Evolutionary conservation across 2,797 vertebrate genomes (phyloP), one percentile per base, ranked within the genome.

Genomic region (Enteromius thamalakanensis): DNA sequence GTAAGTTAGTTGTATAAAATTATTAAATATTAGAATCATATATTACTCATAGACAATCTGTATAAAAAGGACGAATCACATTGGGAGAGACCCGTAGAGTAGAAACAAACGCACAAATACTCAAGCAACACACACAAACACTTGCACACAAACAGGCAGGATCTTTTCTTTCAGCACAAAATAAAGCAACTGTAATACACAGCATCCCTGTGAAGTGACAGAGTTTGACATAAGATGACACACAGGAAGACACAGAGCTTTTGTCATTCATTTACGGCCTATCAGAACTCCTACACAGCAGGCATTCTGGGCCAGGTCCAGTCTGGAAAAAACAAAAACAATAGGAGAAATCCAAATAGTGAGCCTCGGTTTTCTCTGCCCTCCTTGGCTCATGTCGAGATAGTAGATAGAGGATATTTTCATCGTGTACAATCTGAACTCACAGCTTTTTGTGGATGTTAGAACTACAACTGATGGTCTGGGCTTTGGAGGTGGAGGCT

Each of bases 11-110:
- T 91, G 91, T 95, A 95, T 94, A 95, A 96, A 95, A 95, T 94
- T 96, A 95, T 96, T 96, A 96, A 96, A 96, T 96, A 96, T 94
- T 95, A 94, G 93, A 92, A 91, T 95, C 90, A 96, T 96, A 96
- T 96, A 96, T 96, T 96, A 96, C 92, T 95, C 92, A 94, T 94
- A 94, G 89, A 94, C 93, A 93, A 95, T 95, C 94, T 95, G 92
- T 94, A 94, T 94, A 95, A 93, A 89, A 95, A 89, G 90, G 92
- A 91, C 90, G 86, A 92, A 91, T 95, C 94, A 95, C 94, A 95
- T 91, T 93, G 91, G 93, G 91, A 92, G 86, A 93, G 91, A 95
- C 94, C 94, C 93, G 93, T 95, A 95, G 88, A 92, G 87, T 90
- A 88, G 83, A 92, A 90, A 91, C 76, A 79, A 34, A 49, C 70